phyloP scores from a whole-genome alignment of 30 jellyfish, hydroid and myxozoan species.

The Pseudorhiza aurosa region DNA sequence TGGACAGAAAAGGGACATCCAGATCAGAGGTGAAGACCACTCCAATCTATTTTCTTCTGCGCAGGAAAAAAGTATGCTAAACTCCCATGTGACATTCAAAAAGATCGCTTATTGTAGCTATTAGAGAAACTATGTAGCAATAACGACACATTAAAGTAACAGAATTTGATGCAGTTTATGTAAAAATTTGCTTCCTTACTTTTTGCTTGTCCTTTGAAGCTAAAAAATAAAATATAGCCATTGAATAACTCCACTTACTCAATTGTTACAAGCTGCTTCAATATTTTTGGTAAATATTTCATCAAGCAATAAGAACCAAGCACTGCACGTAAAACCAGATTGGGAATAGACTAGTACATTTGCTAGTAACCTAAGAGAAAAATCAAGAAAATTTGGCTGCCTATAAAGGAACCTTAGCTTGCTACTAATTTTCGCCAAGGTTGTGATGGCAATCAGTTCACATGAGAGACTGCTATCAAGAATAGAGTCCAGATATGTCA shows the following conservation, averaged over 20 bases:
- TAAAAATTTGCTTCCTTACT: no score
- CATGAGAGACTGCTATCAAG: constrained; percentile 29
- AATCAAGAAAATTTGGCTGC: constrained; percentile 38
- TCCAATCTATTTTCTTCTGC: no score
- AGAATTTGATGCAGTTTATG: not conserved
- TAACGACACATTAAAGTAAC: no score
- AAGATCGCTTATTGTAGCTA: no score
- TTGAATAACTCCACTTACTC: no score
- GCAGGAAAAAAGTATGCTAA: no score
- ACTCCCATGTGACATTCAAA: no score
- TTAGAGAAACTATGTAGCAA: no score
- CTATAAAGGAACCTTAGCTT: constrained; percentile 36
- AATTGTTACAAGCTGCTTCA: constrained; percentile 1
- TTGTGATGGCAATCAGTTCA: constrained; percentile 34
- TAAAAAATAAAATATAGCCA: constrained; percentile 23
- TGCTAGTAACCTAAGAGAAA: constrained; percentile 42
- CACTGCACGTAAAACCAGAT: constrained; percentile 45
- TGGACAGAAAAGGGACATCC: no score
- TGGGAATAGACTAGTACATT: constrained; percentile 38
- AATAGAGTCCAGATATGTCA: constrained; percentile 33
- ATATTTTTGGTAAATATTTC: constrained; percentile 16
- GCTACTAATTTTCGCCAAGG: constrained; percentile 29
- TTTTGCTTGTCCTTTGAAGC: constrained; percentile 65
- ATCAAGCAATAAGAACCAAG: constrained; percentile 25
- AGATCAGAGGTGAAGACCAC: no score